These are phyloP conservation scores for Cyanoliseus patagonus DNA, from an alignment of 2,113 vertebrate genomes.

Conservation along the genomic window DNA sequence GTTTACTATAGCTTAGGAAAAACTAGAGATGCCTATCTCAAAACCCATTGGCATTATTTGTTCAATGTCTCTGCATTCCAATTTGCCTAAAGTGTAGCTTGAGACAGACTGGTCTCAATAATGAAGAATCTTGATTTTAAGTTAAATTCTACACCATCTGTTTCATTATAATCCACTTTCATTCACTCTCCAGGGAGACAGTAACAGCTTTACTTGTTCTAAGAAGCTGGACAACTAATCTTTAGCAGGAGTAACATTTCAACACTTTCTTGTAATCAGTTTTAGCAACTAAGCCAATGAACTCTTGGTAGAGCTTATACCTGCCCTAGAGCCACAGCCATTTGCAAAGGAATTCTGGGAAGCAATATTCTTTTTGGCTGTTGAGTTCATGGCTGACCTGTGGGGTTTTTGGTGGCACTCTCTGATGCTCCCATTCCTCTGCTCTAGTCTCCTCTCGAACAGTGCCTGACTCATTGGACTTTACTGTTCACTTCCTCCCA, in stretches of 20 bases:
- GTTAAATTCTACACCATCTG: background rate
- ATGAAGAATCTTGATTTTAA: constrained; percentile 20
- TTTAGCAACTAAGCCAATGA: background rate
- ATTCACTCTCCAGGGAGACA: background rate
- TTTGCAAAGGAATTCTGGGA: background rate
- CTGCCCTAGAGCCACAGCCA: background rate
- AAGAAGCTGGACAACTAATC: background rate
- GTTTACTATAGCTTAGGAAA: background rate
- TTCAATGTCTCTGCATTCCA: background rate
- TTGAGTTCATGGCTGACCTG: background rate
- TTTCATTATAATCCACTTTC: background rate
- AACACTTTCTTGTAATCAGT: background rate
- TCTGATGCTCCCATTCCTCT: background rate
- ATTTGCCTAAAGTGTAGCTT: background rate
- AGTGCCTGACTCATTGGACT: background rate
- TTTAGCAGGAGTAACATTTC: background rate
- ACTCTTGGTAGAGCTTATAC: background rate
- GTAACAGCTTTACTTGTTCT: background rate
- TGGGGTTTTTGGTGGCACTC: background rate
- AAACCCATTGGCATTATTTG: background rate
- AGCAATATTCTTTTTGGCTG: background rate
- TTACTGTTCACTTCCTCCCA: background rate
- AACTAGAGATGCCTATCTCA: background rate
- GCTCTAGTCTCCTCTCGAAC: background rate
- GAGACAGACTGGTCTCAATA: background rate